Percentiles rank a stretch among this genome's conserved stretches.
Conservation (phyloP, 2,888 invertebrate species). For the Drosophila ezoana region DNA sequence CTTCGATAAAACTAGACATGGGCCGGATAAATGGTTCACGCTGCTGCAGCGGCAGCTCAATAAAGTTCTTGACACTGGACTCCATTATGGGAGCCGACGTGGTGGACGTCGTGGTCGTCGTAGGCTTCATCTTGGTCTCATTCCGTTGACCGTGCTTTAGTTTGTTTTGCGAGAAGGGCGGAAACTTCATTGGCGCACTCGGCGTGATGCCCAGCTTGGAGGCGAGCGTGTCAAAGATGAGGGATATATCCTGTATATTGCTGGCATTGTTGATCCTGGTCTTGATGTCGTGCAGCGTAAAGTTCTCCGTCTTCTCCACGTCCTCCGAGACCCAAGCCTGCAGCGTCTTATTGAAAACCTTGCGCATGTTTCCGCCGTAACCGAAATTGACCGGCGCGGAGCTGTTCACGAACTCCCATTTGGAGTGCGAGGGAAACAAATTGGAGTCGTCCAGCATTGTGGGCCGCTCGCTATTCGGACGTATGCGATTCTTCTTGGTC, state of each 20-base stretch:
- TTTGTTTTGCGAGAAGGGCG: slow-evolving; percentile 84
- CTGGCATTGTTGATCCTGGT: slow-evolving; percentile 84
- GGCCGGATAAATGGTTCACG: slow-evolving; percentile 78
- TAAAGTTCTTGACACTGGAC: slow-evolving; percentile 47
- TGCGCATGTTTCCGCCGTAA: slow-evolving; percentile 85
- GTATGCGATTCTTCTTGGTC: slow-evolving; percentile 72
- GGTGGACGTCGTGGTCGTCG: slow-evolving; percentile 6
- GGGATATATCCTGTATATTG: slow-evolving; percentile 87
- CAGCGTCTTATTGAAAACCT: slow-evolving; percentile 87
- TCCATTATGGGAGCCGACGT: slow-evolving; percentile 40
- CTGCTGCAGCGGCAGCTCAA: slow-evolving; percentile 60
- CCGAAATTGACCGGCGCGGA: slow-evolving; percentile 75
- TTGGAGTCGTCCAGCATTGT: slow-evolving; percentile 82
- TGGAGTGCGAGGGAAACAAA: slow-evolving; percentile 84
- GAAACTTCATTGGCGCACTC: slow-evolving; percentile 81
- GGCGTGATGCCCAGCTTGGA: slow-evolving; percentile 86
- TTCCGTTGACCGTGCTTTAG: slow-evolving; percentile 77
- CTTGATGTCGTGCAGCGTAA: slow-evolving; percentile 81
- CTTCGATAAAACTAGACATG: slow-evolving; percentile 80
- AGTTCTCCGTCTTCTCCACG: slow-evolving; percentile 79
- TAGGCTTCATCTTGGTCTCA: slow-evolving; percentile 60
- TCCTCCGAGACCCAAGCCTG: slow-evolving; percentile 88
- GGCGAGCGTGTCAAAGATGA: slow-evolving; percentile 88
- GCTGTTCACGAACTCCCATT: slow-evolving; percentile 88
- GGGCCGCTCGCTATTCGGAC: slow-evolving; percentile 66